Evolutionary conservation across 2,888 invertebrate species (phyloP).

Genomic region (Schrankia costaestrigalis): DNA sequence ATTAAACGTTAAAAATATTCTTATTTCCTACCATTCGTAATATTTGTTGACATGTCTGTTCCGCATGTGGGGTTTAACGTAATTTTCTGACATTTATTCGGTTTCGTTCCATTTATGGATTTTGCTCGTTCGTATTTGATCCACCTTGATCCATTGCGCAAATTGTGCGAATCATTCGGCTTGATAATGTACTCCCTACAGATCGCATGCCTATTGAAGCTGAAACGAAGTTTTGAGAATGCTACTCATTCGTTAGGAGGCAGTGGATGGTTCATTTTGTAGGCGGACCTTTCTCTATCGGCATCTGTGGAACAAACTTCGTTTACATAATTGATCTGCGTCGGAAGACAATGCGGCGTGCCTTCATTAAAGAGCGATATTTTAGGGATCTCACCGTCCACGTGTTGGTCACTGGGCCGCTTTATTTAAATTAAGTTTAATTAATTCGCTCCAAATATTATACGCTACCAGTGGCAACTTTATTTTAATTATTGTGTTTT

Average conservation of each 20-base stretch:
- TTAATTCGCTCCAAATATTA: not conserved
- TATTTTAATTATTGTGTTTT: no score
- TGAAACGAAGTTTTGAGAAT: constrained; percentile 39
- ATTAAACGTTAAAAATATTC: no score
- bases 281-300: constrained; percentile 50
- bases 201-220: constrained; percentile 42
- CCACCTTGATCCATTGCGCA: constrained; percentile 40
- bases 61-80: not conserved
- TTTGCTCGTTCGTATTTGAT: constrained; percentile 28
- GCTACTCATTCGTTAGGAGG: constrained; percentile 30
- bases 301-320: constrained; percentile 52
- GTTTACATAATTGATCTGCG: constrained; percentile 68
- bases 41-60: no score
- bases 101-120: constrained; percentile 33
- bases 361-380: constrained; percentile 48
- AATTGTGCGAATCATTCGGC: constrained; percentile 46
- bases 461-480: no score
- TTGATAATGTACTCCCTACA: constrained; percentile 43
- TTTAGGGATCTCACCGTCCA: constrained; percentile 12
- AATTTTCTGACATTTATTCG: constrained; percentile 9
- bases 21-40: no score
- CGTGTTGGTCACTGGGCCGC: constrained; percentile 7
- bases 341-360: constrained; percentile 39
- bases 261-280: constrained; percentile 43
- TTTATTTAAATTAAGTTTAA: constrained; percentile 5